Evolutionary conservation across 1,140 invertebrate species (phyloP).

Genomic region (Drosophila santomea): DNA sequence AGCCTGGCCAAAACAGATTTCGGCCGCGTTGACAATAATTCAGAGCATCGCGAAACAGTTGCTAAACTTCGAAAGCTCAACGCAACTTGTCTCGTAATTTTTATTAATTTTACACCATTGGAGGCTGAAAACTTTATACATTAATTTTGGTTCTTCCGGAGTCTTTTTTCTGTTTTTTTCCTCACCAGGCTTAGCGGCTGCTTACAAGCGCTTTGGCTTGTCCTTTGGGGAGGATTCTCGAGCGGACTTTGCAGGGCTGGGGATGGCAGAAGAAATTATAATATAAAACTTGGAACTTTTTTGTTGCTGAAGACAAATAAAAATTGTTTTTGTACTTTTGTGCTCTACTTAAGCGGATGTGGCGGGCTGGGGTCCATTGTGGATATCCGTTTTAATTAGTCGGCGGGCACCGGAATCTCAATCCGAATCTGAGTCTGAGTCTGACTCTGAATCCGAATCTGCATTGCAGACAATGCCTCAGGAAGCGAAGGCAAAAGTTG

Average conservation of each 20-base stretch:
- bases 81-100: slow-evolving; percentile 67
- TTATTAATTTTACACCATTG: slow-evolving; percentile 78
- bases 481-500: slow-evolving; percentile 59
- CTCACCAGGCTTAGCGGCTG: slow-evolving; percentile 59
- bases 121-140: slow-evolving; percentile 51
- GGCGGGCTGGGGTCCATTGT: slow-evolving; percentile 60
- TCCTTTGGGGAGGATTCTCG: slow-evolving; percentile 41
- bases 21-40: slow-evolving; percentile 56
- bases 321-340: slow-evolving; percentile 75
- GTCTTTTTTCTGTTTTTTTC: slow-evolving; percentile 16
- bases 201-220: slow-evolving; percentile 73
- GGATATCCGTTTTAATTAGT: slow-evolving; percentile 83
- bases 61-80: slow-evolving; percentile 58
- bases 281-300: slow-evolving; percentile 70
- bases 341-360: slow-evolving; percentile 72
- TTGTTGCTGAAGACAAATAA: slow-evolving; percentile 48
- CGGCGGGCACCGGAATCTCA: slow-evolving; percentile 66
- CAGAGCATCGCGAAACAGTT: slow-evolving; percentile 38
- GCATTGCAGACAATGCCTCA: slow-evolving; percentile 55
- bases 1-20: slow-evolving; percentile 5
- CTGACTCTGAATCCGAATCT: slow-evolving; percentile 65
- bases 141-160: slow-evolving; percentile 33
- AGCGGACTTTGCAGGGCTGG: neutral
- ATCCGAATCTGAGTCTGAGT: slow-evolving; percentile 65
- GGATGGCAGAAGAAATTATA: slow-evolving; percentile 58